phyloP scores from a whole-genome alignment of 2,888 invertebrate genomes.

The Cantharis lateralis region DNA sequence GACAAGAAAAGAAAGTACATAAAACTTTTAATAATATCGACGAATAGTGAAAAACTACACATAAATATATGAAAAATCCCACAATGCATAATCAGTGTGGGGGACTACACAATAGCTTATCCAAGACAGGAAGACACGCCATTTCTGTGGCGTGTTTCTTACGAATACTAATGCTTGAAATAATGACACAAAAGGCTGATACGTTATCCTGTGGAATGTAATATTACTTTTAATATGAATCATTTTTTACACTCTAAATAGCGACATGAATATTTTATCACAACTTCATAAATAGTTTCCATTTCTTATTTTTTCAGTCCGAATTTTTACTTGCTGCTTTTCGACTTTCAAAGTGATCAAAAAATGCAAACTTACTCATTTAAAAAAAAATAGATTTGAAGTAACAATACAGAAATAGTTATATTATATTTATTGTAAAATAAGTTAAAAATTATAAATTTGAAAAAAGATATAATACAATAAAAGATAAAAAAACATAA shows the following conservation, averaged over 20 bases:
- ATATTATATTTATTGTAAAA: no score
- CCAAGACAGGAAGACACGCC: conserved; percentile 29
- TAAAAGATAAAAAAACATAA: no score
- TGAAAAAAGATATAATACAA: no score
- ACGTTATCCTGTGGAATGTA: conserved; percentile 2
- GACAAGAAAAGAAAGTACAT: not conserved
- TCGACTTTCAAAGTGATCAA: no score
- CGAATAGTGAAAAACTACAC: conserved; percentile 9
- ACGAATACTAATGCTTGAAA: conserved; percentile 18
- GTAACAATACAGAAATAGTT: no score
- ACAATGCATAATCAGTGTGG: conserved; percentile 13
- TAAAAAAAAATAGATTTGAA: no score
- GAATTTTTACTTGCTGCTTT: no score
- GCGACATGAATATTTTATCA: not conserved
- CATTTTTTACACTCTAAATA: not conserved
- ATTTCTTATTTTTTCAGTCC: not conserved
- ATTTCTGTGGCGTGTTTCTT: conserved; percentile 26
- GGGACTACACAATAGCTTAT: conserved; percentile 19
- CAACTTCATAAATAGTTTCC: no score
- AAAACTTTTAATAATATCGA: conserved; percentile 20
- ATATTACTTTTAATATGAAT: not conserved
- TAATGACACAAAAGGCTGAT: not conserved
- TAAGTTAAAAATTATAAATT: no score
- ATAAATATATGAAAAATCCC: conserved; percentile 6
- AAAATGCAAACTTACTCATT: no score